Evolutionary conservation across 2,797 vertebrate genomes (phyloP), one percentile per base, ranked within the genome.

Genomic region (Bradypus variegatus): DNA sequence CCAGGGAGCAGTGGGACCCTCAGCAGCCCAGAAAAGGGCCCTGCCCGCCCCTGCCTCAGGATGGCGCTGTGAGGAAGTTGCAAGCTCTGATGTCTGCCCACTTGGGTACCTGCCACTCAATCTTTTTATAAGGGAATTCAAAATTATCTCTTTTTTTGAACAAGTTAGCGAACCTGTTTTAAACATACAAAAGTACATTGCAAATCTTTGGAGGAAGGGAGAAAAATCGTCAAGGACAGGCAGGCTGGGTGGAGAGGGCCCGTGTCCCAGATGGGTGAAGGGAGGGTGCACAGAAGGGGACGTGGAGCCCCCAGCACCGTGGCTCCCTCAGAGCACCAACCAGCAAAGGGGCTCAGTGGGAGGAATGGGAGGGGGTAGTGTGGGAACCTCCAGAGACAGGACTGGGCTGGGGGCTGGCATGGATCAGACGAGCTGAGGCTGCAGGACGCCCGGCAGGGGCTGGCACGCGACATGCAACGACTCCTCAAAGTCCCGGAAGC

Each of bases 351-450:
- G 5, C 33, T n/a, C 31, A 10, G 14, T n/a, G 33, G 19, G 33
- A 18, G 15, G 25, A n/a, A 19, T 38, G 1, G 64, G 53, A 16
- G 14, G 0, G 0, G 2, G 15, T 8, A 3, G 0, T 4, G 16
- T 10, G 4, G 48, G 72, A 29, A 38, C 25, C 2, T 7, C 58
- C 58, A 31, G 62, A 62, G 12, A n/a, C 38, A 12, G 67, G n/a
- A 6, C 5, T 38, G 18, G 55, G 55, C 6, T 8, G 9, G 78
- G 38, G 48, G 10, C 29, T 5, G 5, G n/a, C 38, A 29, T 19
- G 1, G 10, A 33, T 15, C 14, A 21, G 33, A 15, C 7, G 31
- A 53, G 25, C 36, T 41, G 11, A 4, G 5, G 50, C n/a, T 6
- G 4, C 12, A 16, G 27, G 64, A 29, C 0, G 0, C 25, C 50